Conservation (phyloP, 2,888 invertebrate genomes). For the Lacanobia oleracea region DNA sequence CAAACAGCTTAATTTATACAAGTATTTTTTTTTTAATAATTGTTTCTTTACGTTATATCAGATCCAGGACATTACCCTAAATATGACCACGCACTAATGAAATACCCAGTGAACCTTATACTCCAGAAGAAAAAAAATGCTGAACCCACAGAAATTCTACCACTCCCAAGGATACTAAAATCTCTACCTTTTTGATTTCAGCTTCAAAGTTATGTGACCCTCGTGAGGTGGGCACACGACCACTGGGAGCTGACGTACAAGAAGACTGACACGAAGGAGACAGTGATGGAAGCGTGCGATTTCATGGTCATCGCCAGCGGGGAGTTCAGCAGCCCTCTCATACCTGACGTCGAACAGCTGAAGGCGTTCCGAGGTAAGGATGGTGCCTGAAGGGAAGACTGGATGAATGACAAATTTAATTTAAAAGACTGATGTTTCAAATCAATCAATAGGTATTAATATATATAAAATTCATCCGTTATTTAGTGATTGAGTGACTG, state of each 20-base stretch:
- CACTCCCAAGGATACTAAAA: background rate
- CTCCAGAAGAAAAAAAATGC: background rate
- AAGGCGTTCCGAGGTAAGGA: constrained; percentile 80
- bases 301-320: constrained; percentile 93
- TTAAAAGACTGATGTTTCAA: too few relatives aligned
- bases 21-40: too few relatives aligned
- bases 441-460: too few relatives aligned
- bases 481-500: too few relatives aligned
- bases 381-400: too few relatives aligned
- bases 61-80: too few relatives aligned
- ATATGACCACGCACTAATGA: too few relatives aligned
- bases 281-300: constrained; percentile 89
- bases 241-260: constrained; percentile 88
- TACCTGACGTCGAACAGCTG: constrained; percentile 78
- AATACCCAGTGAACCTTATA: background rate
- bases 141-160: background rate
- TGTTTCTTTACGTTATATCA: too few relatives aligned
- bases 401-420: too few relatives aligned
- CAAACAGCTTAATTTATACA: too few relatives aligned
- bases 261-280: constrained; percentile 82
- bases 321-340: constrained; percentile 82
- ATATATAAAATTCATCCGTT: too few relatives aligned
- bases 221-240: constrained; percentile 78
- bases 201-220: constrained; percentile 87
- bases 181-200: constrained; percentile 67